Conservation (phyloP, 2,113 vertebrate species). For the Vimba vimba region DNA sequence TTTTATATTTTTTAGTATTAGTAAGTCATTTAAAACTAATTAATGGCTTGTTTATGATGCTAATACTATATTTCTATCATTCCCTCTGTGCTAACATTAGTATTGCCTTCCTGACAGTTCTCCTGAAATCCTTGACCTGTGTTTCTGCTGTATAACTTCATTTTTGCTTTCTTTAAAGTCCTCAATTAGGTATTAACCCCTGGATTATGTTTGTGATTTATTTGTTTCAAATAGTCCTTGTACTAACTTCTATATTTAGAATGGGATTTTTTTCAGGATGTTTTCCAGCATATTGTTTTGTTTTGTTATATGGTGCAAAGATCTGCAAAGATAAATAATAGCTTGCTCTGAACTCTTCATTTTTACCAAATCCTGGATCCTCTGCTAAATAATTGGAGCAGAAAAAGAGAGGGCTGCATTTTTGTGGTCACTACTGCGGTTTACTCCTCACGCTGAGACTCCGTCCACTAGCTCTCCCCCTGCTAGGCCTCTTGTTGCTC, state of each 20-base stretch:
- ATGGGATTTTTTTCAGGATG: background rate
- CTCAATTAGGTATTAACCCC: background rate
- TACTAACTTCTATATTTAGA: conserved; percentile 44
- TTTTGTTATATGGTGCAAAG: background rate
- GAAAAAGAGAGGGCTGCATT: conserved; percentile 55
- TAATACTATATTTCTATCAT: background rate
- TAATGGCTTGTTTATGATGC: background rate
- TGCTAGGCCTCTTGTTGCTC: conserved; percentile 42
- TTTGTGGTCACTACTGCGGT: conserved; percentile 57
- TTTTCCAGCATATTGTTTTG: background rate
- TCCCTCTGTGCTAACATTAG: background rate
- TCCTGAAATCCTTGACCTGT: background rate
- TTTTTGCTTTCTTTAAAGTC: background rate
- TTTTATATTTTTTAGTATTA: background rate
- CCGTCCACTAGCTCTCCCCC: conserved; percentile 37
- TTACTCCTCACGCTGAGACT: conserved; percentile 34
- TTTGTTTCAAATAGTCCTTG: conserved; percentile 11
- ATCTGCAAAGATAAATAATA: conserved; percentile 49
- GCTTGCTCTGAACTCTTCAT: conserved; percentile 55
- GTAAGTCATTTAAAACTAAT: background rate
- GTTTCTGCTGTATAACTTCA: background rate
- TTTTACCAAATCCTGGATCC: conserved; percentile 39
- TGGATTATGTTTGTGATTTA: background rate
- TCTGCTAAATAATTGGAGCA: conserved; percentile 42
- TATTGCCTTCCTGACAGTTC: background rate